phyloP scores from a whole-genome alignment of 92 coral and sea anemone genomes.

The Parazoanthus atlanticus region DNA sequence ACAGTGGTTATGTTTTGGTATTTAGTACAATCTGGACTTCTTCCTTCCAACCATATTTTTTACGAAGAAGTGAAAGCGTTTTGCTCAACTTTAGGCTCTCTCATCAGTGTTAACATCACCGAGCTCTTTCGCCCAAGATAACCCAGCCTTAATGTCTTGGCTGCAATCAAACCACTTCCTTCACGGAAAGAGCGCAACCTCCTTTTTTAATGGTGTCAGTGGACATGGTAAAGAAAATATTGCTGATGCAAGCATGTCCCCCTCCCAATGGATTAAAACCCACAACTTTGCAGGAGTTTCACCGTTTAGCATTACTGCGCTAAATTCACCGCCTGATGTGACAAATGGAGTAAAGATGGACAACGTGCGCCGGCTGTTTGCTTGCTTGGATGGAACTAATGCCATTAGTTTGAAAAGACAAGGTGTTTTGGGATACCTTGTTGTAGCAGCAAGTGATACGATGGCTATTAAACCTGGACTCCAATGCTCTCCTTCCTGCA shows the following conservation, averaged over 20 bases:
- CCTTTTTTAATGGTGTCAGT: slow-evolving; percentile 47
- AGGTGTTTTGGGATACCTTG: slow-evolving; percentile 45
- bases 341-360: slow-evolving; percentile 33
- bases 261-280: slow-evolving; percentile 36
- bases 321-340: not conserved
- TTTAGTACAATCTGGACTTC: slow-evolving; percentile 45
- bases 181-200: slow-evolving; percentile 37
- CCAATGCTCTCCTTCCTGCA: slow-evolving; percentile 50
- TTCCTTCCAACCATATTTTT: slow-evolving; percentile 59
- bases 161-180: slow-evolving; percentile 42
- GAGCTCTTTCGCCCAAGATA: slow-evolving; percentile 30
- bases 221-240: slow-evolving; percentile 39
- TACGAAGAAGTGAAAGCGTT: slow-evolving; percentile 54
- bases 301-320: slow-evolving; percentile 30
- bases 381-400: slow-evolving; percentile 7
- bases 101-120: slow-evolving; percentile 22
- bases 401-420: slow-evolving; percentile 31
- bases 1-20: slow-evolving; percentile 63
- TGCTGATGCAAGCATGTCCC: slow-evolving; percentile 38
- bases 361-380: slow-evolving; percentile 32
- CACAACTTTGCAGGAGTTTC: slow-evolving; percentile 49
- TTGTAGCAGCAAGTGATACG: slow-evolving; percentile 56
- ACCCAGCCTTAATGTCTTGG: slow-evolving; percentile 43
- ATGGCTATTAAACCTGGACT: slow-evolving; percentile 65
- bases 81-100: slow-evolving; percentile 34